These are phyloP conservation scores for Acanthopleura granulata DNA, from an alignment of 2,888 invertebrate genomes.

Conservation along the genomic window DNA sequence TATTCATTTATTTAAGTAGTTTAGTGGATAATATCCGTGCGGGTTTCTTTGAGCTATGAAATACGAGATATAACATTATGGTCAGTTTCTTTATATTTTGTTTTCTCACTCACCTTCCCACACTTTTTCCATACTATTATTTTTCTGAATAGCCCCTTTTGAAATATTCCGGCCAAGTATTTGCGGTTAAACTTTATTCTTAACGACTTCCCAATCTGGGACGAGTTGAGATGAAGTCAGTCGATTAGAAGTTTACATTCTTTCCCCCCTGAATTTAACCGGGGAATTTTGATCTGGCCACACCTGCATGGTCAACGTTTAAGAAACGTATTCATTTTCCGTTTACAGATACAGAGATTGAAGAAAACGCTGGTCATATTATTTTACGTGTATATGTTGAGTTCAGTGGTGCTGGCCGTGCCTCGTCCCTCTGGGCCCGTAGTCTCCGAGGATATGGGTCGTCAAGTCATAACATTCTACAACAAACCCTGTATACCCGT, in stretches of 20 bases:
- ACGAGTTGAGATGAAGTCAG: no score
- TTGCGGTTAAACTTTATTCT: not conserved
- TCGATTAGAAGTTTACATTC: no score
- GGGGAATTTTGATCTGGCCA: no score
- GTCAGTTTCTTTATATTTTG: not conserved
- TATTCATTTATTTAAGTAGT: not conserved
- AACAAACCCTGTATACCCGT: slow-evolving; percentile 42
- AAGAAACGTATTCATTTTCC: not conserved
- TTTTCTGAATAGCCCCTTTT: not conserved
- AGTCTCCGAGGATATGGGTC: not conserved
- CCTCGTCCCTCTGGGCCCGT: not conserved
- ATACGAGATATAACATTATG: no score
- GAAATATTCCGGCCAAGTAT: not conserved
- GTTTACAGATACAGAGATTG: slow-evolving; percentile 8
- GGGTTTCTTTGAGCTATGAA: not conserved
- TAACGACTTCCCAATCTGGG: no score
- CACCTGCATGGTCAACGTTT: no score
- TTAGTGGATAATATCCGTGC: not conserved
- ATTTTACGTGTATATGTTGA: slow-evolving; percentile 14
- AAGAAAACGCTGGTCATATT: not conserved
- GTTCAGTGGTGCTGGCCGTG: not conserved
- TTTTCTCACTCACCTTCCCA: not conserved
- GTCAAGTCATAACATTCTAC: slow-evolving; percentile 31
- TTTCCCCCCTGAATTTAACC: no score
- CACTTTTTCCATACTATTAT: not conserved